These are phyloP conservation scores for Hydrolagus affinis DNA, from an alignment of 2,113 vertebrate species.

Conservation along the genomic window DNA sequence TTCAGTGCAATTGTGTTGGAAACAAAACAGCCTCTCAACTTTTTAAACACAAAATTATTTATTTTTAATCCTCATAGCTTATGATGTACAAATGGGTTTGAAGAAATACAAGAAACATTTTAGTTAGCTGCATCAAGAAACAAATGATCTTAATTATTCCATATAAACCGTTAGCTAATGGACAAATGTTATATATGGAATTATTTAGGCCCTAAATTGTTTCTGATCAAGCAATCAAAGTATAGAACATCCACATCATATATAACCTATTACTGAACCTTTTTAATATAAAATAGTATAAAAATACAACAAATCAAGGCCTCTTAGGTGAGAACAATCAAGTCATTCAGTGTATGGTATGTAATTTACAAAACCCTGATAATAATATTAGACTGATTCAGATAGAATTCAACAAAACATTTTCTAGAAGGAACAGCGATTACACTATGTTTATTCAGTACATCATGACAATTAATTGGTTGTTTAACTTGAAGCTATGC, in stretches of 20 bases:
- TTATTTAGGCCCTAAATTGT: neutral
- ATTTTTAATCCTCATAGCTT: slow-evolving; percentile 22
- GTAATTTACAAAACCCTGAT: slow-evolving; percentile 11
- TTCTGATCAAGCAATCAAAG: neutral
- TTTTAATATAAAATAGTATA: slow-evolving; percentile 5
- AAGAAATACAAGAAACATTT: neutral
- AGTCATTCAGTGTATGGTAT: slow-evolving; percentile 20
- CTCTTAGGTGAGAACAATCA: slow-evolving; percentile 10
- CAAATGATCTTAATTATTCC: neutral
- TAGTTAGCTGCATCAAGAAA: slow-evolving; percentile 13
- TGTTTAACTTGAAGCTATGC: no score
- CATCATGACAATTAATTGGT: neutral
- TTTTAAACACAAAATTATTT: slow-evolving; percentile 22
- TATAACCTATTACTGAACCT: slow-evolving; percentile 1
- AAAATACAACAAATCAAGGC: slow-evolving; percentile 24
- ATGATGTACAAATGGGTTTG: slow-evolving; percentile 18
- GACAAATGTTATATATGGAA: neutral
- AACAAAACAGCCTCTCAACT: neutral
- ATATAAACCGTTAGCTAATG: neutral
- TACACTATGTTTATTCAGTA: neutral
- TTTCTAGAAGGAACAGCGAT: neutral
- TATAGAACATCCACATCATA: neutral
- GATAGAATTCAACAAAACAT: neutral
- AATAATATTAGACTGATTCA: neutral
- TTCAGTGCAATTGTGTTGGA: neutral